Evolutionary conservation across 2,888 invertebrate species (phyloP).

Genomic region (Chromoteleia sp.): DNA sequence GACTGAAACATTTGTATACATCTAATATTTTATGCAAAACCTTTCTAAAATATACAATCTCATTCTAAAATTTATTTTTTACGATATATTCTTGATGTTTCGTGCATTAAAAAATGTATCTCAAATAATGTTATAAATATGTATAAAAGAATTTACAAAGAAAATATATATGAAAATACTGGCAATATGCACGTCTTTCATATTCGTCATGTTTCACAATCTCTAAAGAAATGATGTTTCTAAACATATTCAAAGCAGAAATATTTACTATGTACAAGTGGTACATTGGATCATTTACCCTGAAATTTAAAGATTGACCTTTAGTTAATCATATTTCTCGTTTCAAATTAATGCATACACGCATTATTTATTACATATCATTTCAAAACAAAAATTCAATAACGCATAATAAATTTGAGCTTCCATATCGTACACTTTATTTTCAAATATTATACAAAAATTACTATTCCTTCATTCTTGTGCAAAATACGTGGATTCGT

Average conservation of each 20-base stretch:
- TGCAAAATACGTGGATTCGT: too few relatives aligned
- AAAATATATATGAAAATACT: slow-evolving; percentile 7
- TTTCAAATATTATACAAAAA: too few relatives aligned
- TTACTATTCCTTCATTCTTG: too few relatives aligned
- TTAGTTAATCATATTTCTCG: neutral
- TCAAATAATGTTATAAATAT: slow-evolving; percentile 29
- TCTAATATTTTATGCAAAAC: too few relatives aligned
- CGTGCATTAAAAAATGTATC: slow-evolving; percentile 5
- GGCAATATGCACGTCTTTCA: slow-evolving; percentile 22
- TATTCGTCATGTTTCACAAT: slow-evolving; percentile 23
- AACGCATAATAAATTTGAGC: too few relatives aligned
- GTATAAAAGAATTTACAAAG: slow-evolving; percentile 3
- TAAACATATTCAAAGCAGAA: slow-evolving; percentile 29
- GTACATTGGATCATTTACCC: slow-evolving; percentile 1
- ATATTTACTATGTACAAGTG: slow-evolving; percentile 7
- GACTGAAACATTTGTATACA: too few relatives aligned
- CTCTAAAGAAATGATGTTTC: slow-evolving; percentile 32
- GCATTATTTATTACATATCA: too few relatives aligned
- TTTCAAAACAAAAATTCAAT: neutral
- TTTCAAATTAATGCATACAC: neutral
- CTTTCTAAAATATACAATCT: neutral
- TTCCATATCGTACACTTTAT: too few relatives aligned
- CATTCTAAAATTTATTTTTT: slow-evolving; percentile 2
- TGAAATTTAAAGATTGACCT: slow-evolving; percentile 10
- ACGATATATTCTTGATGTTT: neutral